These are phyloP conservation scores for Drosophila busckii DNA, from an alignment of 1,140 invertebrate genomes.

Conservation along the genomic window DNA sequence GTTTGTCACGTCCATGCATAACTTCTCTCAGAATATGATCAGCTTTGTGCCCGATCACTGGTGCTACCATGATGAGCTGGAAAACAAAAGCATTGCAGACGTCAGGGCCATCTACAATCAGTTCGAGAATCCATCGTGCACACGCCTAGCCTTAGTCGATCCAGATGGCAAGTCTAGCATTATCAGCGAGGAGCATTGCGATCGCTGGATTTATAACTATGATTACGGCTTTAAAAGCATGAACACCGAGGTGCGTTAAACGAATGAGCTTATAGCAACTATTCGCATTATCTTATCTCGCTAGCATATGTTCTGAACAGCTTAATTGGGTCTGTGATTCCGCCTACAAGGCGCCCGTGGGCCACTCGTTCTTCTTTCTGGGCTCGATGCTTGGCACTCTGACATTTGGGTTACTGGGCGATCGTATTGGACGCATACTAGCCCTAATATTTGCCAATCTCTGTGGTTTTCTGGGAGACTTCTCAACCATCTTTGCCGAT, in stretches of 20 bases:
- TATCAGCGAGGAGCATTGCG: slow-evolving; percentile 54
- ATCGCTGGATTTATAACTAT: slow-evolving; percentile 80
- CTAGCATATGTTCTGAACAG: slow-evolving; percentile 60
- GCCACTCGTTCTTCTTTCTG: slow-evolving; percentile 82
- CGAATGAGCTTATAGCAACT: not conserved
- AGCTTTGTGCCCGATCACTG: slow-evolving; percentile 79
- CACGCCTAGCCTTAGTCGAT: slow-evolving; percentile 31
- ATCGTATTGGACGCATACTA: slow-evolving; percentile 81
- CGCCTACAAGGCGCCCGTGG: slow-evolving; percentile 80
- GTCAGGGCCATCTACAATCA: slow-evolving; percentile 44
- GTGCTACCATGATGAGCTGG: slow-evolving; percentile 71
- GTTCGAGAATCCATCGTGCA: slow-evolving; percentile 53
- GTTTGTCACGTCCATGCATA: slow-evolving; percentile 80
- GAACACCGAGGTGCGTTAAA: slow-evolving; percentile 80
- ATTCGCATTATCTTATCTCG: not conserved
- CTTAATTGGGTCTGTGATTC: slow-evolving; percentile 82
- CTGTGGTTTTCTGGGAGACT: slow-evolving; percentile 80
- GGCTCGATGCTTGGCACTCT: slow-evolving; percentile 82
- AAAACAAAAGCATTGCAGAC: slow-evolving; percentile 44
- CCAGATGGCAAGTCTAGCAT: slow-evolving; percentile 26
- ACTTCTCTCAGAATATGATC: slow-evolving; percentile 81
- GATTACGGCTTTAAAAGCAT: slow-evolving; percentile 80
- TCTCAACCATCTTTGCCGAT: slow-evolving; percentile 79
- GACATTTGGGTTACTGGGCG: slow-evolving; percentile 81
- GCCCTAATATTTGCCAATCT: slow-evolving; percentile 80